These are phyloP conservation scores for Todus mexicanus DNA, from an alignment of 2,797 vertebrate genomes.

Conservation along the genomic window DNA sequence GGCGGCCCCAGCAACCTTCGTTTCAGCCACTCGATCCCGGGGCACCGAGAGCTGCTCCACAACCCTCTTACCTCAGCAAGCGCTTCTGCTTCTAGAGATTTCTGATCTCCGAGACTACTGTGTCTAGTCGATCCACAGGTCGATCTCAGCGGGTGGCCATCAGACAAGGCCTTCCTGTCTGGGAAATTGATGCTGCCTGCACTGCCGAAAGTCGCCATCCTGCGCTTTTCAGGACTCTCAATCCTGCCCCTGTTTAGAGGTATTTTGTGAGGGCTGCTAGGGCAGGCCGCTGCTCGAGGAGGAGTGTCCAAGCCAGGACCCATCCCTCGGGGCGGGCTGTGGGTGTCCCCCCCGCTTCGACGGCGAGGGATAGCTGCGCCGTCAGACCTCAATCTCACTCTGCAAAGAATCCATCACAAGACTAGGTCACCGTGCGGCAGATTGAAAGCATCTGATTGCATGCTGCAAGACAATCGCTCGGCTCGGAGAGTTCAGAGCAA, in stretches of 20 bases:
- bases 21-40: not conserved
- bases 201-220: constrained; percentile 89
- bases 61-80: constrained; percentile 85
- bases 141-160: constrained; percentile 80
- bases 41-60: not conserved
- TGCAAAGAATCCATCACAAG: constrained; percentile 63
- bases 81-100: constrained; percentile 90
- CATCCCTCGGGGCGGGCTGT: constrained; percentile 84
- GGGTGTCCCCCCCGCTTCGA: constrained; percentile 82
- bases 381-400: constrained; percentile 89
- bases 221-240: constrained; percentile 90
- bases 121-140: constrained; percentile 86
- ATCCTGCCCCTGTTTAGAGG: constrained; percentile 79
- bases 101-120: constrained; percentile 90
- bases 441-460: not conserved
- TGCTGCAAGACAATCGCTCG: not conserved
- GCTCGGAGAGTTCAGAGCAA: not conserved
- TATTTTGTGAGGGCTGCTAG: constrained; percentile 92
- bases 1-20: not conserved
- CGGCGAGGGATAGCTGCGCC: constrained; percentile 86
- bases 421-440: not conserved
- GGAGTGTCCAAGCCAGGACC: constrained; percentile 83
- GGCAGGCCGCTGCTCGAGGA: constrained; percentile 87
- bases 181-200: constrained; percentile 92
- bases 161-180: constrained; percentile 86